Base-by-base conservation (phyloP, 2,888 invertebrate species). In the Hypomecis atomaria region DNA sequence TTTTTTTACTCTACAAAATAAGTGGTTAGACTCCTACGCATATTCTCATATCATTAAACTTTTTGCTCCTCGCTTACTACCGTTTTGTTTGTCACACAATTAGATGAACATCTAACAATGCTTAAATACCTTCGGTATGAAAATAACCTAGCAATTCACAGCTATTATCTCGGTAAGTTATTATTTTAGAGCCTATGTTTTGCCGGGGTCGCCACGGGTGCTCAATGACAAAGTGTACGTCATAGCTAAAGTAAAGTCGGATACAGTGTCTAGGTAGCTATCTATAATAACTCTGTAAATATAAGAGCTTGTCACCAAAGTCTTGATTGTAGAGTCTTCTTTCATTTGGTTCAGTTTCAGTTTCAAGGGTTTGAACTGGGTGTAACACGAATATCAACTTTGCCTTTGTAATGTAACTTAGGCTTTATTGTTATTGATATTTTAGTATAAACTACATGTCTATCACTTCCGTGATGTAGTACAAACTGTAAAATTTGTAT, bases 201-300 rank as follows among this genome's bases (percentile, higher is more conserved):
- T 53, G 9, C 44, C 54, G n/a, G 42, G 5, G 56, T 47, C 55
- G 62, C 56, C 52, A 55, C 55, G 65, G 42, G 9, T 8, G 3
- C 9, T 59, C 56, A 63, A 57, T 91, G 43, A 88, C 89, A 70
- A 83, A 86, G 44, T 69, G 74, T 65, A 42, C 66, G 66, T 66
- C 62, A 66, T 38, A 11, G 53, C 59, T 33, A 54, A 42, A 47
- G 38, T 56, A 48, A 48, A 33, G 47, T 7, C 33, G 33, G 45
- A 10, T 34, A 36, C n/a, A 52, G 11, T 23, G 38, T 13, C 6
- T 38, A 40, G 10, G 10, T 52, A 23, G 23, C 13, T 38, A 23
- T n/a, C 3, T 10, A 38, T 6, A 13, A 38, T 23, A 13, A 11
- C 6, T 23, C 38, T 23, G 23, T 52, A 6, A 43, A 43, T n/a